Conservation (phyloP, 1,140 invertebrate genomes). For the Drosophila repletoides region DNA sequence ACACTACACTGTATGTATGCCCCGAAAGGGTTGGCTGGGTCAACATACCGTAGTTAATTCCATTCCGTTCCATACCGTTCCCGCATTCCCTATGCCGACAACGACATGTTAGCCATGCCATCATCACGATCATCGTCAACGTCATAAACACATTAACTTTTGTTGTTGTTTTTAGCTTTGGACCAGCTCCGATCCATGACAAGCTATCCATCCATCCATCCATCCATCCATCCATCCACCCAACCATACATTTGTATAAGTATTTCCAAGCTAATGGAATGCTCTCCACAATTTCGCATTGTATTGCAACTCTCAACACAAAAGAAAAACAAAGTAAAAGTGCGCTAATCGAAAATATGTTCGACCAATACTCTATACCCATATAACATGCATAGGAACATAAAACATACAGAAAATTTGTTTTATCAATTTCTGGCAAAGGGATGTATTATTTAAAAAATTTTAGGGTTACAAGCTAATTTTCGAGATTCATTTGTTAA, state of each 20-base stretch:
- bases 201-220: background rate
- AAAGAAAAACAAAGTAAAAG: background rate
- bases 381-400: no score
- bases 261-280: background rate
- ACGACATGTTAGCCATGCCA: conserved; percentile 1
- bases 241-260: conserved; percentile 4
- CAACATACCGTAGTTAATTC: conserved; percentile 30
- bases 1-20: background rate
- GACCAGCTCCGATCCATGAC: background rate
- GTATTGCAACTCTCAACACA: conserved; percentile 3
- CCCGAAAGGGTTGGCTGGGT: conserved; percentile 25
- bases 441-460: no score
- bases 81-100: no score
- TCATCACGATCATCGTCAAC: conserved; percentile 17
- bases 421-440: no score
- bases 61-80: no score
- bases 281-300: conserved; percentile 33
- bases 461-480: no score
- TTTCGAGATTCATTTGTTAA: no score
- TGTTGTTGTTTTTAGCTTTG: background rate
- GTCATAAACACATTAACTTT: conserved; percentile 14
- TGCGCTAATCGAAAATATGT: no score
- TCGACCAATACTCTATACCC: no score
- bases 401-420: no score
- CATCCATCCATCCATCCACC: conserved; percentile 1